These are phyloP conservation scores for Malthinus seriepunctatus DNA, from an alignment of 2,888 invertebrate species.

Conservation along the genomic window DNA sequence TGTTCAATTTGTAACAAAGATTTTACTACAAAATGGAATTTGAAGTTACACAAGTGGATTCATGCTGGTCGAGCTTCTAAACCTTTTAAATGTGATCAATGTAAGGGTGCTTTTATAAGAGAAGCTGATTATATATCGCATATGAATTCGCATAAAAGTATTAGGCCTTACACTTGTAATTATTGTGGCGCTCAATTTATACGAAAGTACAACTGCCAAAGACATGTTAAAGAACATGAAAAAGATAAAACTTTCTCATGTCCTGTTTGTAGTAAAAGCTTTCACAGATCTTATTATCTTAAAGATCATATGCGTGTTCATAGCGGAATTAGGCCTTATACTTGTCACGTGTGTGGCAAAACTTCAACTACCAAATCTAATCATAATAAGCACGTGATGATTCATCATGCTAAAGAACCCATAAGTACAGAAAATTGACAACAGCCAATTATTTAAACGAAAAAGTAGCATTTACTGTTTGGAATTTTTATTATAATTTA, in stretches of 20 bases:
- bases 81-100: conserved; percentile 82
- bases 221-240: conserved; percentile 85
- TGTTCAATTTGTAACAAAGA: conserved; percentile 84
- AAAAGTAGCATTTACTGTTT: neutral
- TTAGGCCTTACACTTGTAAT: conserved; percentile 85
- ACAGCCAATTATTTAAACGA: neutral
- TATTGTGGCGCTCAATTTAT: conserved; percentile 89
- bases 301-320: conserved; percentile 87
- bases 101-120: conserved; percentile 83
- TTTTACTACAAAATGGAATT: conserved; percentile 89
- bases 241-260: conserved; percentile 57
- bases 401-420: conserved; percentile 86
- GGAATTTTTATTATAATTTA: neutral
- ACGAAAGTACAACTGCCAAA: conserved; percentile 83
- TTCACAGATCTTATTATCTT: conserved; percentile 85
- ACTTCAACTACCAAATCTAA: conserved; percentile 88
- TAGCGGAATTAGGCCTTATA: conserved; percentile 77
- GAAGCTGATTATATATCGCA: conserved; percentile 81
- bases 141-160: conserved; percentile 83
- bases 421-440: conserved; percentile 78
- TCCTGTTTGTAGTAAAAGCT: conserved; percentile 79
- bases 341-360: conserved; percentile 88
- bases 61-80: conserved; percentile 82
- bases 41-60: conserved; percentile 87
- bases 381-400: conserved; percentile 87